phyloP scores from a whole-genome alignment of 1,140 invertebrate genomes.

The Aphaenogaster ashmeadi region DNA sequence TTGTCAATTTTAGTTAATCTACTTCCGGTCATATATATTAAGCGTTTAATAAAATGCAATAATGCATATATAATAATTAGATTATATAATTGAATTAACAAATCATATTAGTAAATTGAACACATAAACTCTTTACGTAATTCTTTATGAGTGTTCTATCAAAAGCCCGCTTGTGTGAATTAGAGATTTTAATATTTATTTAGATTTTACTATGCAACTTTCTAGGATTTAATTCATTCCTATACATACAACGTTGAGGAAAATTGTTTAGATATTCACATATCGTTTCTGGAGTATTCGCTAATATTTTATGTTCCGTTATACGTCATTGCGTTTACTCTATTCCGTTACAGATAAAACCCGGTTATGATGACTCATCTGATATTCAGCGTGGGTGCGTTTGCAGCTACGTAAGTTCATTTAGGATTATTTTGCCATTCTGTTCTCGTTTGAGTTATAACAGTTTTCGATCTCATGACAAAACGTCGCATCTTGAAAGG shows the following conservation, averaged over 20 bases:
- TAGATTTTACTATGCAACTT: neutral
- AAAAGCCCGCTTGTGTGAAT: neutral
- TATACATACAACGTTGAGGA: neutral
- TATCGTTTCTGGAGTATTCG: slow-evolving; percentile 14
- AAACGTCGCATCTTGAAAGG: neutral
- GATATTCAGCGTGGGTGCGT: slow-evolving; percentile 63
- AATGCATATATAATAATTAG: neutral
- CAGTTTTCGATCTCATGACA: slow-evolving; percentile 34
- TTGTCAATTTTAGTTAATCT: neutral
- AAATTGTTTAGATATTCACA: slow-evolving; percentile 12
- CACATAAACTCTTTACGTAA: neutral
- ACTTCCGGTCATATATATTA: neutral
- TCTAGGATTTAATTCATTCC: neutral
- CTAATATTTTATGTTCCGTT: slow-evolving; percentile 40
- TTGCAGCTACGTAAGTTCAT: slow-evolving; percentile 76
- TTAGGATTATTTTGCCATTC: slow-evolving; percentile 75
- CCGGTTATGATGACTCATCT: neutral
- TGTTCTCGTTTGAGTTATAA: slow-evolving; percentile 52
- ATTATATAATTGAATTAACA: slow-evolving; percentile 1
- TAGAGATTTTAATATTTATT: neutral
- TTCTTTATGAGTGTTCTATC: neutral
- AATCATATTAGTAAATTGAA: slow-evolving; percentile 11
- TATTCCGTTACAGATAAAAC: neutral
- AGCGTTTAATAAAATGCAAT: neutral
- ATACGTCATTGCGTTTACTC: slow-evolving; percentile 10